Percentiles rank a stretch among this genome's conserved stretches.
phyloP scores from a whole-genome alignment of 2,797 vertebrate genomes.

The Melanotaenia maccullochi region DNA sequence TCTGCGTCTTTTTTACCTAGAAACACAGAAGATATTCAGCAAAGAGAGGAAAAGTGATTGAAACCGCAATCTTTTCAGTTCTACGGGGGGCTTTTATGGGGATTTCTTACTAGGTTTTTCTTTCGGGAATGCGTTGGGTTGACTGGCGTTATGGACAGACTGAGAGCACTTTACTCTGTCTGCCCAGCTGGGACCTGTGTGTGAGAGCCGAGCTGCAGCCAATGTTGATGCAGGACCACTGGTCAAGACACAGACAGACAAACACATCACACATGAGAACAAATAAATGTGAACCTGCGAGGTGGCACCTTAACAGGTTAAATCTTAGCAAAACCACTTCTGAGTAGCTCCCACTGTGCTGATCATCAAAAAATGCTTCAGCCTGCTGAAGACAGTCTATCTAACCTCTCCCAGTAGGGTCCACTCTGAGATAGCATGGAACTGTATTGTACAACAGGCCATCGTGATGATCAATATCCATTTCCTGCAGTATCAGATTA shows the following conservation, averaged over 20 bases:
- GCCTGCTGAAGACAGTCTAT: slow-evolving; percentile 29
- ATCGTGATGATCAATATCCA: slow-evolving; percentile 80
- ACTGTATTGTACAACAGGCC: slow-evolving; percentile 66
- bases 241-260: slow-evolving; percentile 43
- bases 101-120: slow-evolving; percentile 83
- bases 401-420: slow-evolving; percentile 42
- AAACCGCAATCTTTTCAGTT: slow-evolving; percentile 7
- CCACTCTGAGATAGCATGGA: slow-evolving; percentile 50
- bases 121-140: slow-evolving; percentile 59
- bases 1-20: slow-evolving; percentile 92
- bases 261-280: slow-evolving; percentile 20
- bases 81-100: not conserved
- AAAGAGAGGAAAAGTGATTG: not conserved
- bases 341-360: slow-evolving; percentile 14
- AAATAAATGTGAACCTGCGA: slow-evolving; percentile 16
- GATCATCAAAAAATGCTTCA: slow-evolving; percentile 22
- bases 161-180: slow-evolving; percentile 95
- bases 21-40: slow-evolving; percentile 7
- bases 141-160: slow-evolving; percentile 69
- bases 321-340: slow-evolving; percentile 13
- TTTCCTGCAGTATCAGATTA: slow-evolving; percentile 84
- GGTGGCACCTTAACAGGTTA: slow-evolving; percentile 3
- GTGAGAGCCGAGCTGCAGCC: slow-evolving; percentile 85
- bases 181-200: slow-evolving; percentile 94
- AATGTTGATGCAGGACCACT: slow-evolving; percentile 88